Base-by-base conservation (phyloP, 2,113 vertebrate genomes). In the Cheilinus undulatus region DNA sequence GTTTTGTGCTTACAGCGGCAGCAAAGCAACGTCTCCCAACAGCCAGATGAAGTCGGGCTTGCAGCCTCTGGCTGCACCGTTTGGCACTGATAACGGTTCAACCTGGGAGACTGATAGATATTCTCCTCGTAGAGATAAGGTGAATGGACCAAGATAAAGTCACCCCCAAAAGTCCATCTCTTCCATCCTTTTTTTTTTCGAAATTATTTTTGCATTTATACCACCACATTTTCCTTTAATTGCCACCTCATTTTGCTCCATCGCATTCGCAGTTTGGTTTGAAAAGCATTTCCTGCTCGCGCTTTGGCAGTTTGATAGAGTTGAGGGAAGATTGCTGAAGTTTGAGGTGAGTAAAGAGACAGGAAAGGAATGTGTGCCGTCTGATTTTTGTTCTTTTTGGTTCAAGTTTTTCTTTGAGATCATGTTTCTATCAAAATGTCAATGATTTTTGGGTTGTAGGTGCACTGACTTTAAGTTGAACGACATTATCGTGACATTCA, bases 1-100 rank as follows among this genome's bases (percentile, higher is more conserved):
- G 80, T 93, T 86, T 94, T 94, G 73, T 93, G 72, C 78, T 92
- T 93, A 20, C 91, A 95, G 94, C 57, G 76, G 78, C 49, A 87
- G 61, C 83, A 89, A 93, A 73, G 73, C 73, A 38, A 76, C 82
- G 2, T 89, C 87, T 80, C 90, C 92, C 26, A 72, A 90, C 72
- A 57, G 63, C 82, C 30, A 74, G 86, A 49, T 24, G 80, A 83
- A 69, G 70, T 61, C 43, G 49, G 65, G 75, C 65, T 50, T 61
- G 46, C 91, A 82, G 84, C 70, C 62, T 52, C 84, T 93, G 64
- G 62, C 84, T 51, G 87, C 93, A n/a, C 94, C 93, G 23, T 93
- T 94, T 82, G 94, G 93, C 71, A 93, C 93, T 75, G 93, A 94
- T 89, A 89, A 86, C 72, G 65, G 68, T 85, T 65, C 87, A 3